Conservation (phyloP, 1,140 invertebrate species). For the Drosophila paulistorum region DNA sequence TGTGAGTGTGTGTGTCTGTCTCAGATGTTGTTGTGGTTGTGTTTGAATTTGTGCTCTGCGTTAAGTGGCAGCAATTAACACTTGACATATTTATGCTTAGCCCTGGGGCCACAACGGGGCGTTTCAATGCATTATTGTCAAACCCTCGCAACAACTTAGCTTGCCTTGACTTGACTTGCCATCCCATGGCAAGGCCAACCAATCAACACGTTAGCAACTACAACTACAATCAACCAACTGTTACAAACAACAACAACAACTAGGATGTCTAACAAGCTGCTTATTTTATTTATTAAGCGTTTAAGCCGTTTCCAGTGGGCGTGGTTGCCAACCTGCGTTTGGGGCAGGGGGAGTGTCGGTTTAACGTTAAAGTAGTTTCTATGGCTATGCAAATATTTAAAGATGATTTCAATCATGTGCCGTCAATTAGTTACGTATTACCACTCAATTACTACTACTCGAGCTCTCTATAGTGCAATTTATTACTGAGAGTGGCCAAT, state of each 20-base stretch:
- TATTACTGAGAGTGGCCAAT: not conserved
- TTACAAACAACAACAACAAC: slow-evolving; percentile 12
- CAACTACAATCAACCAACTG: slow-evolving; percentile 18
- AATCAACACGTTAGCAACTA: slow-evolving; percentile 61
- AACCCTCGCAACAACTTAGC: slow-evolving; percentile 37
- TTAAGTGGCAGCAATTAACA: slow-evolving; percentile 81
- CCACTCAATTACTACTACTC: not conserved
- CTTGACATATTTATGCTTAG: slow-evolving; percentile 80
- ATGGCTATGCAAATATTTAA: slow-evolving; percentile 61
- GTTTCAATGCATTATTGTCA: slow-evolving; percentile 56
- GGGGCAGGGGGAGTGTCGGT: not conserved
- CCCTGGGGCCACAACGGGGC: slow-evolving; percentile 58
- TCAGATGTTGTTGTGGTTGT: slow-evolving; percentile 45
- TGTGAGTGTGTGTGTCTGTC: slow-evolving; percentile 20
- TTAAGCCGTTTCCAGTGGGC: slow-evolving; percentile 52
- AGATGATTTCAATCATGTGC: slow-evolving; percentile 19
- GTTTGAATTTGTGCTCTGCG: slow-evolving; percentile 76
- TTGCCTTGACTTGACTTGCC: not conserved
- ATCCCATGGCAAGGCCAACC: slow-evolving; percentile 58
- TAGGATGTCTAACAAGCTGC: slow-evolving; percentile 66
- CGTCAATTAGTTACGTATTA: not conserved
- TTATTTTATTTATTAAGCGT: slow-evolving; percentile 75
- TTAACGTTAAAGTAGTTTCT: slow-evolving; percentile 15
- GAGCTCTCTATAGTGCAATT: not conserved
- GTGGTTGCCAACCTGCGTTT: slow-evolving; percentile 22